These are phyloP conservation scores for Sarcophaga variegata DNA, from an alignment of 2,888 invertebrate species.

Conservation along the genomic window DNA sequence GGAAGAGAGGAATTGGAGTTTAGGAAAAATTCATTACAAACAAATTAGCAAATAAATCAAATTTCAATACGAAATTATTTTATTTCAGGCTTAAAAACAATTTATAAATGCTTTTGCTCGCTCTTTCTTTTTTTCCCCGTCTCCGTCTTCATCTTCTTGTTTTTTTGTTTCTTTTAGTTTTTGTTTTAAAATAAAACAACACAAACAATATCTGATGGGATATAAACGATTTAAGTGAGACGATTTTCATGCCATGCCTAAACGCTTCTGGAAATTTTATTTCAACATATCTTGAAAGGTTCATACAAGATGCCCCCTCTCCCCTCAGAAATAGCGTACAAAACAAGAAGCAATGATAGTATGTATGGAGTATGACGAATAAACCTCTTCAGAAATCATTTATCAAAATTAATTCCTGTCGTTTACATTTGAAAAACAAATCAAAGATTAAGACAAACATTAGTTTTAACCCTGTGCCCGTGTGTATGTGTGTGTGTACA, in stretches of 20 bases:
- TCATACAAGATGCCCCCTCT: not conserved
- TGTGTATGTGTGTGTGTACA: not conserved
- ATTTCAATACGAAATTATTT: conserved; percentile 80
- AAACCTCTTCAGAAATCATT: conserved; percentile 80
- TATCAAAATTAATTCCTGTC: conserved; percentile 83
- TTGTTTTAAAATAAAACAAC: not conserved
- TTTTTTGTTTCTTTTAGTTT: not conserved
- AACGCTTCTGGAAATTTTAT: conserved; percentile 46
- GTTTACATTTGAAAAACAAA: conserved; percentile 82
- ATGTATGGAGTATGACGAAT: conserved; percentile 22
- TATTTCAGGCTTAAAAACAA: conserved; percentile 78
- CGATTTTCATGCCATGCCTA: conserved; percentile 57
- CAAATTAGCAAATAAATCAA: conserved; percentile 82
- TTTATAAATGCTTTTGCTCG: conserved; percentile 72
- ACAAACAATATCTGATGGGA: conserved; percentile 10
- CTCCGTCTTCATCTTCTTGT: too few relatives aligned
- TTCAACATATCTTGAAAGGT: not conserved
- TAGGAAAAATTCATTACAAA: conserved; percentile 80
- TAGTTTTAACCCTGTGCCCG: conserved; percentile 72
- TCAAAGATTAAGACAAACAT: conserved; percentile 82
- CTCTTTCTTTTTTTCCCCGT: too few relatives aligned
- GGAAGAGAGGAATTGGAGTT: not conserved
- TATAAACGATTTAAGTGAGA: conserved; percentile 47
- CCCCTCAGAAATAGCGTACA: not conserved
- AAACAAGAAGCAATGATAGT: not conserved